Percentiles rank a stretch among this genome's conserved stretches.
These are phyloP conservation scores for Buathra laborator DNA, from an alignment of 2,888 invertebrate species.

Conservation along the genomic window DNA sequence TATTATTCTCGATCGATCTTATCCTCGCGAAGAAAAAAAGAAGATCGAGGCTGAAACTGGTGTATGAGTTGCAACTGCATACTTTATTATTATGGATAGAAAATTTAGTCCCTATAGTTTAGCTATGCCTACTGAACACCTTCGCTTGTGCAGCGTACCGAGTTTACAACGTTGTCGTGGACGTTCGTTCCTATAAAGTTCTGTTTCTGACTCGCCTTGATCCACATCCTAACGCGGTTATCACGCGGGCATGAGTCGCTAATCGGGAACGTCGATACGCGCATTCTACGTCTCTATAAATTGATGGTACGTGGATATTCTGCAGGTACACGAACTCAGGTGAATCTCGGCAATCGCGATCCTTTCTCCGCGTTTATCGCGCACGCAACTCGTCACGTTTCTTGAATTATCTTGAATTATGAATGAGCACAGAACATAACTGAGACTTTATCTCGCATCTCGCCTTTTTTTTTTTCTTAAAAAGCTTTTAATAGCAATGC, in stretches of 20 bases:
- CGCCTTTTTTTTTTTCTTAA: no score
- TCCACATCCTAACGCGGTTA: conserved; percentile 74
- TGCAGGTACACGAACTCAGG: neutral
- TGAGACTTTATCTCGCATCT: neutral
- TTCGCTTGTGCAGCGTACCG: conserved; percentile 16
- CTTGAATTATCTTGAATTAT: neutral
- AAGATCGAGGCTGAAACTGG: conserved; percentile 6
- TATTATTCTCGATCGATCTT: conserved; percentile 21
- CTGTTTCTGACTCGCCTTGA: conserved; percentile 75
- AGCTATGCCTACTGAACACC: conserved; percentile 18
- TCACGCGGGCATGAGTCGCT: conserved; percentile 60
- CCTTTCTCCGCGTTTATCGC: neutral
- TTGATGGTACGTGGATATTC: conserved; percentile 22
- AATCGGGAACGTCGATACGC: conserved; percentile 65
- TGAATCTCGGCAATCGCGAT: neutral
- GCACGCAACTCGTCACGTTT: neutral
- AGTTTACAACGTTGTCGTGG: conserved; percentile 5
- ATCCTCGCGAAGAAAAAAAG: conserved; percentile 8
- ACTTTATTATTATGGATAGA: neutral
- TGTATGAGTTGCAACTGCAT: neutral
- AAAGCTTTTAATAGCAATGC: no score
- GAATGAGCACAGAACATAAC: no score
- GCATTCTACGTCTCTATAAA: conserved; percentile 45
- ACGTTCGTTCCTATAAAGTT: conserved; percentile 51
- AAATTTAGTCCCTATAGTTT: conserved; percentile 3